Evolutionary conservation across 2,888 invertebrate species (phyloP).

Genomic region (Neoaliturus tenellus): DNA sequence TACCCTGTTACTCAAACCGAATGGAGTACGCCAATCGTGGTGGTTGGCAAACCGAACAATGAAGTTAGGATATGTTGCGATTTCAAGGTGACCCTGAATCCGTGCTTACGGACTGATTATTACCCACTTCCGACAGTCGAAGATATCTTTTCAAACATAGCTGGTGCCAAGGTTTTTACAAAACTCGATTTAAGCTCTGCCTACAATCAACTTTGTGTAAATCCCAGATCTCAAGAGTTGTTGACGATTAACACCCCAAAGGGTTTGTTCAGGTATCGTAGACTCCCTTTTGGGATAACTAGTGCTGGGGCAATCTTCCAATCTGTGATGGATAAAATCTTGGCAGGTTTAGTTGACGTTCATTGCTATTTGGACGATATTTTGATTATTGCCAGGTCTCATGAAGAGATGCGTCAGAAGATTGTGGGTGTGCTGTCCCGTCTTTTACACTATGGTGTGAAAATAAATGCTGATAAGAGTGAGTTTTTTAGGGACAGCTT

Average conservation of each 20-base stretch:
- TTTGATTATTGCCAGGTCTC: not conserved
- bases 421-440: not conserved
- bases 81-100: not conserved
- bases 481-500: not conserved
- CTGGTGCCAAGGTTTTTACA: not conserved
- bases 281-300: not conserved
- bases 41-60: not conserved
- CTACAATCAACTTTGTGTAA: not conserved
- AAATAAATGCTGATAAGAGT: slow-evolving; percentile 4
- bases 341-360: not conserved
- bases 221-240: not conserved
- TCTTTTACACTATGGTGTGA: not conserved
- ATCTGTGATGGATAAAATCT: not conserved
- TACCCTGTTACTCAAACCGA: not conserved
- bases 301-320: not conserved
- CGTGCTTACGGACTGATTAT: not conserved
- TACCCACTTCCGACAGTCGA: not conserved
- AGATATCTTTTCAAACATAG: not conserved
- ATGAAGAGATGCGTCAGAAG: not conserved
- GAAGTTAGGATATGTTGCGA: slow-evolving; percentile 16
- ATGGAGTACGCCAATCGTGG: not conserved
- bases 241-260: not conserved
- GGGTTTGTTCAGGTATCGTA: not conserved
- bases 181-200: not conserved
- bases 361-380: slow-evolving; percentile 11